These are phyloP conservation scores for Nephila pilipes DNA, from an alignment of 1,140 invertebrate genomes.

Conservation along the genomic window DNA sequence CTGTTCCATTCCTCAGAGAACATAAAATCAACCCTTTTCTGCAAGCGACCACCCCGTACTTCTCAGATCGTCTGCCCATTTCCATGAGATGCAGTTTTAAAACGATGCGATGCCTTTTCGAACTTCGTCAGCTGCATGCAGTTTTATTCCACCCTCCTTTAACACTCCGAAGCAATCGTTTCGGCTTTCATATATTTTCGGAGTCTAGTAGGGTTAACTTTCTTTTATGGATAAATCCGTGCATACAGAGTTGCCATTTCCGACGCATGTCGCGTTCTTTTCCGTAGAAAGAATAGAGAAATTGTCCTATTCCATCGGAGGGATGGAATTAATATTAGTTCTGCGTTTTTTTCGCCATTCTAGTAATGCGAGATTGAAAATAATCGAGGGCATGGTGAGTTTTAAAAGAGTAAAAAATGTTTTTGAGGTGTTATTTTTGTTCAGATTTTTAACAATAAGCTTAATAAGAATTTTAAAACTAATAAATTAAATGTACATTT, in stretches of 20 bases:
- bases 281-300: neutral
- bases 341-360: neutral
- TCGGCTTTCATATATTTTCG: neutral
- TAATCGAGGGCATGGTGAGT: neutral
- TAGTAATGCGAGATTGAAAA: neutral
- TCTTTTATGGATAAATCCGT: neutral
- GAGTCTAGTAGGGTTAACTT: neutral
- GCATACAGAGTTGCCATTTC: neutral
- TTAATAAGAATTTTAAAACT: too few species aligned
- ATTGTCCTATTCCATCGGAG: neutral
- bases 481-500: too few species aligned
- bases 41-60: neutral
- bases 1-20: slow-evolving; percentile 56
- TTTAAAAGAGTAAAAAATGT: neutral
- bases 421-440: neutral
- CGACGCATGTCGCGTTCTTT: neutral
- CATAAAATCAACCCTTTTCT: slow-evolving; percentile 6
- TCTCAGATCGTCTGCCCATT: neutral
- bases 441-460: neutral
- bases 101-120: slow-evolving; percentile 14
- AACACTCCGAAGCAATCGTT: neutral
- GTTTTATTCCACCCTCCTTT: neutral
- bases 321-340: neutral
- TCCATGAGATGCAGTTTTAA: slow-evolving; percentile 36
- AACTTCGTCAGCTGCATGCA: neutral